phyloP scores from a whole-genome alignment of 2,113 vertebrate genomes.

The Psittacara wagleri region DNA sequence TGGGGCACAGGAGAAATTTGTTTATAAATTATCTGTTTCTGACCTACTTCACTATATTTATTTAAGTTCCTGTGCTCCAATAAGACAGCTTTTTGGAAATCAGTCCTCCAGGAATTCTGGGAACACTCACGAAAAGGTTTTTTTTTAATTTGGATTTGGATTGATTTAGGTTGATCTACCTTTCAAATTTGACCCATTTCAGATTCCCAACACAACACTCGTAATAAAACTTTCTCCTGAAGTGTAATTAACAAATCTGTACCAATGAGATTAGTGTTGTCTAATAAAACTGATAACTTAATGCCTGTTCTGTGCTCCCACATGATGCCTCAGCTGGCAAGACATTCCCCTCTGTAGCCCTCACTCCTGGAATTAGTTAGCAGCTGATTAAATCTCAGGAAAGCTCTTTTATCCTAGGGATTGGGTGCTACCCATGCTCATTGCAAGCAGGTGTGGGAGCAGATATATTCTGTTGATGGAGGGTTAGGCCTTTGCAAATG shows the following conservation, averaged over 20 bases:
- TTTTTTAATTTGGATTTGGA: neutral
- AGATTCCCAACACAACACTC: neutral
- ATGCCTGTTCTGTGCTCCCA: slow-evolving; percentile 10
- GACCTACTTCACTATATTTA: neutral
- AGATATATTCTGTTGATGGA: neutral
- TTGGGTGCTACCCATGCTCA: neutral
- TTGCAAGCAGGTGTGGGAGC: neutral
- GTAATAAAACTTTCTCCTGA: slow-evolving; percentile 28
- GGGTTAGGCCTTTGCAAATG: neutral
- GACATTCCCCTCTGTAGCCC: slow-evolving; percentile 16
- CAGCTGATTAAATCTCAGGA: slow-evolving; percentile 21
- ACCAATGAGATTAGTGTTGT: slow-evolving; percentile 25
- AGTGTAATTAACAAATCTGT: slow-evolving; percentile 29
- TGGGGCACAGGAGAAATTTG: neutral
- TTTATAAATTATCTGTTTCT: neutral
- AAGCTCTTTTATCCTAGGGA: slow-evolving; percentile 1
- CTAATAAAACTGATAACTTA: slow-evolving; percentile 57
- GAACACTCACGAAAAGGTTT: neutral
- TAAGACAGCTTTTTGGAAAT: neutral
- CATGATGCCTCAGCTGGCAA: slow-evolving; percentile 44
- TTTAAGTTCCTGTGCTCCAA: neutral
- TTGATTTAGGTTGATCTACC: neutral
- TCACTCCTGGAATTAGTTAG: slow-evolving; percentile 20
- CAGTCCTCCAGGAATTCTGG: neutral
- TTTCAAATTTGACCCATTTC: slow-evolving; percentile 3